These are phyloP conservation scores for Sebastes trivittatus DNA, from an alignment of 2,797 vertebrate species.

Conservation along the genomic window DNA sequence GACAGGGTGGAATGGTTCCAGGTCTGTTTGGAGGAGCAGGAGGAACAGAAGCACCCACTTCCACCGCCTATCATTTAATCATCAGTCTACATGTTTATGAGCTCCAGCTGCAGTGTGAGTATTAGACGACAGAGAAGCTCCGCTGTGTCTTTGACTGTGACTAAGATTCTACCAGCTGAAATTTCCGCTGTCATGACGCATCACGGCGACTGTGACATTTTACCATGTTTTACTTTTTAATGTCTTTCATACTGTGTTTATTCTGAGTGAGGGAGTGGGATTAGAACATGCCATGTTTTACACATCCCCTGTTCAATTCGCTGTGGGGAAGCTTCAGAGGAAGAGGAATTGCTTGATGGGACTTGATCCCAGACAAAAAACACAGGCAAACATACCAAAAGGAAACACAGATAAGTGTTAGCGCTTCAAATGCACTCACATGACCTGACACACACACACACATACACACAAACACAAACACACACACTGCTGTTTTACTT, in stretches of 20 bases:
- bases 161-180: neutral
- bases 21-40: neutral
- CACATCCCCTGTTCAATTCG: neutral
- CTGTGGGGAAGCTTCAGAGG: constrained; percentile 13
- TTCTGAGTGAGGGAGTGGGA: neutral
- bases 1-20: neutral
- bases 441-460: neutral
- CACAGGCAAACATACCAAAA: neutral
- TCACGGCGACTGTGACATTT: constrained; percentile 6
- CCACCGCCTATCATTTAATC: constrained; percentile 26
- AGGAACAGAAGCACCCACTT: neutral
- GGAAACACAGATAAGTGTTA: neutral
- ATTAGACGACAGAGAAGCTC: neutral
- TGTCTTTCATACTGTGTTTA: neutral
- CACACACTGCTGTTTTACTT: neutral
- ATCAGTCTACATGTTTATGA: neutral
- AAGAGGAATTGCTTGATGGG: constrained; percentile 9
- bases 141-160: neutral
- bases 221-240: constrained; percentile 6
- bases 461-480: neutral
- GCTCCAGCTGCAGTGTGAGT: neutral
- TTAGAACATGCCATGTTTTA: constrained; percentile 19
- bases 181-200: neutral
- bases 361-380: neutral
- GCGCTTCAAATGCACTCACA: too few relatives aligned